phyloP scores from a whole-genome alignment of 2,888 invertebrate genomes.

The Hesperia comma region DNA sequence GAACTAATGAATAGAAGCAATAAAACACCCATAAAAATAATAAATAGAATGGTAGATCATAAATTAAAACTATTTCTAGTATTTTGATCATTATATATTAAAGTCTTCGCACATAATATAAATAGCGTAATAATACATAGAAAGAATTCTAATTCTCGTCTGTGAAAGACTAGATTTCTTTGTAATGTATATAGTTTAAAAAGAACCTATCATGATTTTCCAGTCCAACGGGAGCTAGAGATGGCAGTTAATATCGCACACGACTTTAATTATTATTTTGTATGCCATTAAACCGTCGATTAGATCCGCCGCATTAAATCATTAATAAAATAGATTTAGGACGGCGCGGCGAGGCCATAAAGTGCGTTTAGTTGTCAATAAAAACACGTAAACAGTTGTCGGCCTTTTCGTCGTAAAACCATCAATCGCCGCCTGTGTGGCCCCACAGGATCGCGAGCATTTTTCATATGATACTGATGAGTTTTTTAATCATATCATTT shows the following conservation, averaged over 20 bases:
- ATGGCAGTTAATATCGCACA: not conserved
- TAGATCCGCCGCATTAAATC: constrained; percentile 58
- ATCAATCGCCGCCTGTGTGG: constrained; percentile 58
- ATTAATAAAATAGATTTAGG: constrained; percentile 68
- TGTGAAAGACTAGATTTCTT: not conserved
- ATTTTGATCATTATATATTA: no score
- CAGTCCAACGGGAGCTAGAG: not conserved
- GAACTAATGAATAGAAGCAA: constrained; percentile 4
- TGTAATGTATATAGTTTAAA: not conserved
- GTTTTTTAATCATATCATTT: no score
- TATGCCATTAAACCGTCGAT: constrained; percentile 53
- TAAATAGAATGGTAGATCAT: no score
- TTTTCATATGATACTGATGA: not conserved
- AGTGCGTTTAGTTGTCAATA: constrained; percentile 67
- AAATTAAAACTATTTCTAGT: no score
- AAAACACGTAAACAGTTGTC: constrained; percentile 65
- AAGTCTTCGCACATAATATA: no score
- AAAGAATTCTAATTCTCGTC: no score
- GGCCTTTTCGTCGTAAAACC: constrained; percentile 56
- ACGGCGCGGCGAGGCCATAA: constrained; percentile 55
- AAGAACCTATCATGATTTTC: not conserved
- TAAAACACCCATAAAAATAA: not conserved
- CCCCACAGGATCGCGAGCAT: constrained; percentile 47
- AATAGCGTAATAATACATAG: no score
- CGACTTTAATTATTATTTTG: constrained; percentile 39